These are phyloP conservation scores for Erebia aethiops DNA, from an alignment of 2,888 invertebrate genomes.

Conservation along the genomic window DNA sequence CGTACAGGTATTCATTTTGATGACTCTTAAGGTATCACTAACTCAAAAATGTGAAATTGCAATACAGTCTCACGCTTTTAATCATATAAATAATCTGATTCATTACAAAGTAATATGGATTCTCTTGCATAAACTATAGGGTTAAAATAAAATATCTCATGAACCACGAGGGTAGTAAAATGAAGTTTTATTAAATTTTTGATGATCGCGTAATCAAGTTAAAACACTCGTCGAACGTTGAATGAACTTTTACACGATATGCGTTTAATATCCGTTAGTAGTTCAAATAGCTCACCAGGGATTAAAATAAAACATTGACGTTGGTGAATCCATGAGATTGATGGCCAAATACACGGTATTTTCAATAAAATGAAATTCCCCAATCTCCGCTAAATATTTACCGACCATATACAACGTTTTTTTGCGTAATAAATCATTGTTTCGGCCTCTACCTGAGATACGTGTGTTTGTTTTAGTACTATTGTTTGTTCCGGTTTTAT, in stretches of 20 bases:
- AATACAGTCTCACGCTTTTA: too few relatives aligned
- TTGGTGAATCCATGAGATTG: slow-evolving; percentile 33
- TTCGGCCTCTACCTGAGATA: slow-evolving; percentile 2
- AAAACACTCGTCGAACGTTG: slow-evolving; percentile 34
- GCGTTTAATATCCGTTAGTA: slow-evolving; percentile 42
- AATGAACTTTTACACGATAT: slow-evolving; percentile 39
- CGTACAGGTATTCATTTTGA: too few relatives aligned
- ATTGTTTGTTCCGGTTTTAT: background rate
- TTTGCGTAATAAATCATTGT: slow-evolving; percentile 9
- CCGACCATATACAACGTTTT: background rate
- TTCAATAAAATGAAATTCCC: slow-evolving; percentile 25
- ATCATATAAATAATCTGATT: background rate
- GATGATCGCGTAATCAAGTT: slow-evolving; percentile 39
- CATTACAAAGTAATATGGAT: background rate
- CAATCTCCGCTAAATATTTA: slow-evolving; percentile 27
- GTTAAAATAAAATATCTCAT: background rate
- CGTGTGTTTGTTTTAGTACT: slow-evolving; percentile 4
- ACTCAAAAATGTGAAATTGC: too few relatives aligned
- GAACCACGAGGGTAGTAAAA: slow-evolving; percentile 14
- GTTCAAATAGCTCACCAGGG: slow-evolving; percentile 39
- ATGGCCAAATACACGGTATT: slow-evolving; percentile 27
- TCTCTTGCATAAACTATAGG: background rate
- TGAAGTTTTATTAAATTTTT: slow-evolving; percentile 32
- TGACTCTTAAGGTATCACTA: too few relatives aligned
- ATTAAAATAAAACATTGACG: slow-evolving; percentile 40